Base-by-base conservation (phyloP, 2,888 invertebrate species). In the Himalopsyche japonica region DNA sequence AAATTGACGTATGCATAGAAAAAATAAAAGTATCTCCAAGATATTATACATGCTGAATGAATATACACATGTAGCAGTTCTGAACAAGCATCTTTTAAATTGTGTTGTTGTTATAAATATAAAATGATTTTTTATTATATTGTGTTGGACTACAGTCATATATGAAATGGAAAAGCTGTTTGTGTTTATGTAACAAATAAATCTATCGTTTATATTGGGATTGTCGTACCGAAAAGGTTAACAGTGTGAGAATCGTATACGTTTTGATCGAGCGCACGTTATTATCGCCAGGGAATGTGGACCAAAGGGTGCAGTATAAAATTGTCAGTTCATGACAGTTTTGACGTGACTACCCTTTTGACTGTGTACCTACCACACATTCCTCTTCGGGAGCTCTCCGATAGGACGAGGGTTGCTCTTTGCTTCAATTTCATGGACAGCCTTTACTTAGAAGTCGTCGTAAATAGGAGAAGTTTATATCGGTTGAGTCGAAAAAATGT, bases 271-370 rank as follows among this genome's bases (percentile, higher is more conserved):
- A 24, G 57, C 57, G 57, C 20, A 57, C 57, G 57, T 30, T 76
- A 34, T n/a, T 18, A 76, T 76, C 76, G 32, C 76, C 76, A 30
- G 30, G 34, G 34, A 30, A 34, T 76, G 32, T 76, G 76, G 32
- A 32, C 34, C 32, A 76, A 34, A 76, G 76, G 76, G 32, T 76
- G 76, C 30, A 76, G 76, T 32, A 76, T 76, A 76, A 76, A 76
- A 32, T 76, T 76, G 76, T 76, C 76, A 76, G 76, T 76, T 76
- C 34, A 76, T 76, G 76, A 76, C 76, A 76, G 76, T 32, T 76
- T 30, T 76, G 76, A 30, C 76, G 76, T 76, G 76, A 76, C 57
- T 57, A 57, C 57, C 57, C 57, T 57, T 57, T 57, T 57, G 57
- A 57, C 57, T 57, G 57, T 24, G 57, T 8, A 57, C 20, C 20